Base-by-base conservation (phyloP, 1,140 invertebrate species). In the Cotesia glomerata region DNA sequence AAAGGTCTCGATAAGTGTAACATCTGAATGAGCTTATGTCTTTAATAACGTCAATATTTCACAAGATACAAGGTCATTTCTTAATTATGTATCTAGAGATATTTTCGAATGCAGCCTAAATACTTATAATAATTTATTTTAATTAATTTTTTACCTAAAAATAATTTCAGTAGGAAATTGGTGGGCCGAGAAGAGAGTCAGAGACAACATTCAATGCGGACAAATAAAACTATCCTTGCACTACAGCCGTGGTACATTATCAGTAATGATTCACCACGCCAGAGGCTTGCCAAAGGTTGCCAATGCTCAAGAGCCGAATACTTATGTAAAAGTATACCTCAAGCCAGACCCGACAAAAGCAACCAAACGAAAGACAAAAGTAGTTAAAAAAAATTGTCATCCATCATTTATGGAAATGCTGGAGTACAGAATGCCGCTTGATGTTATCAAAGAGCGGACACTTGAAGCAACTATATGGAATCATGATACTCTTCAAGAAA, bases 381-480 rank as follows among this genome's bases (percentile, higher is more conserved):
- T 98, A 18, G 91, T 98, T 1, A 93, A 94, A 76, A 93, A 93
- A 78, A 97, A 95, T 82, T 95, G 94, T 81, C 95, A 98, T 88
- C 97, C 97, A 5, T 97, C 95, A 32, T 99, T 97, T 86, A 98
- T 99, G 95, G 97, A 99, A 91, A 97, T 97, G 94, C 87, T 98
- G 79, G 94, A 96, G 79, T 98, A 97, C 81, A 89, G 95, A 75
- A 91, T 98, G 87, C 91, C 95, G 1, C 80, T 97, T 54, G 94
- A 97, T 65, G 91, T 94, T 39, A 90, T 98, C 2, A 90, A 91
- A 76, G 87, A 89, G 66, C 89, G 93, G 65, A 91, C 89, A 4
- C 86, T 98, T 13, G 95, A 98, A 87, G 95, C 97, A 0, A 97
- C 96, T 0, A 93, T 98, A 13, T 98, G 97, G 97, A 95, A 96